Base-by-base conservation (phyloP, 2,888 invertebrate species). In the Elysia crispata region DNA sequence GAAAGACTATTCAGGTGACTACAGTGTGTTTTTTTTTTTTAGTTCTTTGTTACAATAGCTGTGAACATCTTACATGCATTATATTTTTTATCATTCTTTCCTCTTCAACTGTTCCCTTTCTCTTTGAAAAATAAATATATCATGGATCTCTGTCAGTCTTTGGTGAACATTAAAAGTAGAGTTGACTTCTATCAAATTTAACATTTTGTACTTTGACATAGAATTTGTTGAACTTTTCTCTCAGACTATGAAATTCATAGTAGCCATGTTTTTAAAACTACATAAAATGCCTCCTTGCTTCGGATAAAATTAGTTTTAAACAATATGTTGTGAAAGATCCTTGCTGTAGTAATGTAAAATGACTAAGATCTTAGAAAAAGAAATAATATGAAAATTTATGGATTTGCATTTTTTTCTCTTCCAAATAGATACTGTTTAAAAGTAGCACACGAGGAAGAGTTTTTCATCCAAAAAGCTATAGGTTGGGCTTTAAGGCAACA, bases 391-490 rank as follows among this genome's bases (percentile, higher is more conserved):
- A n/a, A n/a, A n/a, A n/a, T n/a, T n/a, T n/a, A n/a, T n/a, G n/a
- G n/a, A n/a, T n/a, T n/a, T n/a, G n/a, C n/a, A n/a, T n/a, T n/a
- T n/a, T n/a, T n/a, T n/a, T n/a, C n/a, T n/a, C n/a, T 54, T 64
- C 8, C 41, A 30, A 15, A 23, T 82, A 86, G 86, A 77, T 86
- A 84, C 73, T 86, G 86, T 64, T 60, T 82, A 28, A 20, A 60
- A 23, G 76, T 83, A 28, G 81, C 77, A 25, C 78, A 85, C 49
- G 84, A 86, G 54, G 70, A 83, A 50, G 86, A 86, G 54, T 86
- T 86, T 76, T 86, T 86, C 75, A 86, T 86, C 54, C 80, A 81
- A 81, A 86, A 86, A 70, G 84, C 86, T 13, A 85, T 86, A 41
- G 86, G 86, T 54, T 86, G 86, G 86, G 83, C 86, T 13, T 70